Base-by-base conservation (phyloP, 2,113 vertebrate genomes). In the Argyrosomus japonicus region DNA sequence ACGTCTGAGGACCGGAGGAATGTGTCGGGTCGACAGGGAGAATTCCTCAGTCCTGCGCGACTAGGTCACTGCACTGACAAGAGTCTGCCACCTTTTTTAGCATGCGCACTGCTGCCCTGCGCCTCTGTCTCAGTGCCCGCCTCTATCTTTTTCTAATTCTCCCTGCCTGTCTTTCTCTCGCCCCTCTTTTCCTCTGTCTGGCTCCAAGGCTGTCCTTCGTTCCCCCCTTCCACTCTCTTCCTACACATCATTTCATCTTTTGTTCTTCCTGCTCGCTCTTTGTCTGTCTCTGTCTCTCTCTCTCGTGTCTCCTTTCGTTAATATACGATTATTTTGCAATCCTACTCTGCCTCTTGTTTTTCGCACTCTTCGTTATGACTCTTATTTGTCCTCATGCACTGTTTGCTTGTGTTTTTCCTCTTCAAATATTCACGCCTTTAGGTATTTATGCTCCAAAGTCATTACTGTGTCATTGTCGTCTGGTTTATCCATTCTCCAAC, bases 21-120 rank as follows among this genome's bases (percentile, higher is more conserved):
- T 94, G 93, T 90, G 90, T 93, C 88, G 83, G 77, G 89, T 89
- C 79, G 83, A 88, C 82, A 23, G 88, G 83, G 83, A 90, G 87
- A 94, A 93, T 94, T 94, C 92, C 91, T 91, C 86, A 87, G 92
- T 88, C 89, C 77, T 86, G 81, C 48, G 83, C 73, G 86, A 93
- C 89, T 88, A 88, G 90, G 91, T 92, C 88, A 85, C 75, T 83
- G 83, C 92, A 79, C 87, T 87, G 90, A 89, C 91, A 84, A 89
- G 89, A 90, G 90, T 88, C 92, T 88, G 90, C 87, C 92, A 88
- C 89, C 89, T 88, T 87, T 85, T 94, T 88, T 85, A 83, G 87
- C 86, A 85, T 71, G 82, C 57, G 13, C 89, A 77, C 69, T 81
- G 79, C 60, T 53, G n/a, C 78, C 62, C 73, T 80, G 77, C 68